phyloP scores from a whole-genome alignment of 2,888 invertebrate species.

The Nephrotoma guestfalica region DNA sequence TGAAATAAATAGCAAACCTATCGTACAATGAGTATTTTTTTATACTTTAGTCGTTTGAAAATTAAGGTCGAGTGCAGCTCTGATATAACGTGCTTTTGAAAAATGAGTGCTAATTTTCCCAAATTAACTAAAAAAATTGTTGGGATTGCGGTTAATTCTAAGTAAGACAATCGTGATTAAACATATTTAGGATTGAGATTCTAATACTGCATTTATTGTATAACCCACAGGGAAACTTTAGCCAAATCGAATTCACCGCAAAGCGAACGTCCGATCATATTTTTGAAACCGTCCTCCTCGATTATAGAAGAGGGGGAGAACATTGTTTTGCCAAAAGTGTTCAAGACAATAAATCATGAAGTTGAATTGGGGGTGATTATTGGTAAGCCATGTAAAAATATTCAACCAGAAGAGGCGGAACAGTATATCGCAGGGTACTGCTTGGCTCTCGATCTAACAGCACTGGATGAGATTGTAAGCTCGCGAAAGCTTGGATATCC shows the following conservation, averaged over 20 bases:
- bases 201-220: no score
- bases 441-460: conserved; percentile 61
- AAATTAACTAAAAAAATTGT: conserved; percentile 44
- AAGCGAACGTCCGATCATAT: conserved; percentile 51
- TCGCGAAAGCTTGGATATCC: conserved; percentile 46
- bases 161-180: conserved; percentile 30
- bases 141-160: conserved; percentile 50
- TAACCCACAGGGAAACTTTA: background rate
- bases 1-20: background rate
- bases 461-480: conserved; percentile 36
- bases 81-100: background rate
- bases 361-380: conserved; percentile 65
- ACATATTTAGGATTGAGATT: background rate
- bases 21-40: no score
- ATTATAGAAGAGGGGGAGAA: conserved; percentile 45
- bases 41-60: no score
- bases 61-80: no score
- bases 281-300: conserved; percentile 54
- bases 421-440: conserved; percentile 54
- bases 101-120: conserved; percentile 14
- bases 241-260: conserved; percentile 36
- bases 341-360: conserved; percentile 50
- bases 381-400: conserved; percentile 41
- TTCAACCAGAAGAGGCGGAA: conserved; percentile 39
- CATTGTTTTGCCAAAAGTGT: conserved; percentile 51